A percentile compares a stretch with the other conserved stretches of the same genome.
These are phyloP conservation scores for Drosophila watanabei DNA, from an alignment of 1,140 invertebrate species.

Conservation along the genomic window DNA sequence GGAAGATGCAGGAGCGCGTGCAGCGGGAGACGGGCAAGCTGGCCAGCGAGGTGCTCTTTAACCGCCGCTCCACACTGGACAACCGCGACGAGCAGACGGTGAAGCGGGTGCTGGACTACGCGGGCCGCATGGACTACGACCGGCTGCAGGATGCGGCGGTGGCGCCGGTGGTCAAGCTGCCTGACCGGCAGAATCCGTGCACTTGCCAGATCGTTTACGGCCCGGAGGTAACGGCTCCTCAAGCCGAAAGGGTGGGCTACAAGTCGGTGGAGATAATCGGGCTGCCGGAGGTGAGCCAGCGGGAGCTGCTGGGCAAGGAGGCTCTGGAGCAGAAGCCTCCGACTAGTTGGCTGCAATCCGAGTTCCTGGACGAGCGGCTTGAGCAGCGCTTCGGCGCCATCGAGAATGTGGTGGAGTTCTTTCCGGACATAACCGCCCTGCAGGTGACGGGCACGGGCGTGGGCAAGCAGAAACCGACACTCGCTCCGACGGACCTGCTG, in stretches of 20 bases:
- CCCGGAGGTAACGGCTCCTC: slow-evolving; percentile 51
- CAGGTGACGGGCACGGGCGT: slow-evolving; percentile 55
- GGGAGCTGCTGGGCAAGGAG: slow-evolving; percentile 57
- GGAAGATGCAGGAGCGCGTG: slow-evolving; percentile 48
- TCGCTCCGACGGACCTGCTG: slow-evolving; percentile 6
- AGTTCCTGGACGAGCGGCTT: slow-evolving; percentile 55
- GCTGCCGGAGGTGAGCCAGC: slow-evolving; percentile 43
- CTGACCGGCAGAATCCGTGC: slow-evolving; percentile 20
- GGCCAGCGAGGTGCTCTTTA: slow-evolving; percentile 65
- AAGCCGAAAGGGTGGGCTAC: slow-evolving; percentile 38
- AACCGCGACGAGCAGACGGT: slow-evolving; percentile 66
- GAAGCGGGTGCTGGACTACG: slow-evolving; percentile 66
- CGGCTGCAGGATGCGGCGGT: background rate
- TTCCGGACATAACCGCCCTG: slow-evolving; percentile 61
- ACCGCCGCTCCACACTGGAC: slow-evolving; percentile 62
- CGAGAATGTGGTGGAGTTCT: slow-evolving; percentile 65
- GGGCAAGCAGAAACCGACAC: background rate
- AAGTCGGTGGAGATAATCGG: slow-evolving; percentile 66
- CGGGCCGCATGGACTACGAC: slow-evolving; percentile 49
- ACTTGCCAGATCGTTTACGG: slow-evolving; percentile 21
- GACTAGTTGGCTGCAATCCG: slow-evolving; percentile 56
- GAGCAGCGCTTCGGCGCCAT: slow-evolving; percentile 47
- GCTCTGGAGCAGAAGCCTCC: slow-evolving; percentile 12
- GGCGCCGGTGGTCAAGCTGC: background rate
- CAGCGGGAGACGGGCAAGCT: slow-evolving; percentile 52